Conservation (phyloP, 2,113 vertebrate species). For the Podiceps cristatus region DNA sequence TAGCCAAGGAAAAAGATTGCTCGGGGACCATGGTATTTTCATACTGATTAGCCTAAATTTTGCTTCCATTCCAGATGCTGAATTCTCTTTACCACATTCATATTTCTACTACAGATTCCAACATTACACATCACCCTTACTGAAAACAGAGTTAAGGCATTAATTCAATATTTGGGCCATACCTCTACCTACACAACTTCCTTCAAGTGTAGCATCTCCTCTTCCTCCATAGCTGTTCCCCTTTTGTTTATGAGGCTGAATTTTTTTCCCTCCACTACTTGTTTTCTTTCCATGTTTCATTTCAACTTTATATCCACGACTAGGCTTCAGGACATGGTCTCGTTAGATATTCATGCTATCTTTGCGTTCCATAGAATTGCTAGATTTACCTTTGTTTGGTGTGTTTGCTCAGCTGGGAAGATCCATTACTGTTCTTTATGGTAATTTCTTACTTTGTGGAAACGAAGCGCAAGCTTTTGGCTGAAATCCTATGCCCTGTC, state of each 20-base stretch:
- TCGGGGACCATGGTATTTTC: neutral
- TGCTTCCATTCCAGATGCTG: neutral
- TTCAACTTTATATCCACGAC: neutral
- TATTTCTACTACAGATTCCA: neutral
- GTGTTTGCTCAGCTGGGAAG: neutral
- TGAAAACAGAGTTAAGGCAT: neutral
- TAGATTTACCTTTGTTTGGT: neutral
- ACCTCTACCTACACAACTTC: neutral
- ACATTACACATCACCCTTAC: neutral
- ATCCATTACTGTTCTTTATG: neutral
- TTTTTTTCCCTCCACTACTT: neutral
- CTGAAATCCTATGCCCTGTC: neutral
- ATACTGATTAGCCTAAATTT: neutral
- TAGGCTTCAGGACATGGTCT: accelerated
- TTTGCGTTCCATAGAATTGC: neutral
- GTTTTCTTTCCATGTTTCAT: neutral
- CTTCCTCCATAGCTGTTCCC: neutral
- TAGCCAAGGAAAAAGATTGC: neutral
- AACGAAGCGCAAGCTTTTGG: neutral
- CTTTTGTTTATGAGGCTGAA: neutral
- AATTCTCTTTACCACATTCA: neutral
- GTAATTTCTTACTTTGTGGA: neutral
- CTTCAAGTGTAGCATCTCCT: neutral
- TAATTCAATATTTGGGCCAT: neutral
- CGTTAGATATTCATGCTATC: neutral